These are phyloP conservation scores for Matsumyia berberina DNA, from an alignment of 2,888 invertebrate species.

Conservation along the genomic window DNA sequence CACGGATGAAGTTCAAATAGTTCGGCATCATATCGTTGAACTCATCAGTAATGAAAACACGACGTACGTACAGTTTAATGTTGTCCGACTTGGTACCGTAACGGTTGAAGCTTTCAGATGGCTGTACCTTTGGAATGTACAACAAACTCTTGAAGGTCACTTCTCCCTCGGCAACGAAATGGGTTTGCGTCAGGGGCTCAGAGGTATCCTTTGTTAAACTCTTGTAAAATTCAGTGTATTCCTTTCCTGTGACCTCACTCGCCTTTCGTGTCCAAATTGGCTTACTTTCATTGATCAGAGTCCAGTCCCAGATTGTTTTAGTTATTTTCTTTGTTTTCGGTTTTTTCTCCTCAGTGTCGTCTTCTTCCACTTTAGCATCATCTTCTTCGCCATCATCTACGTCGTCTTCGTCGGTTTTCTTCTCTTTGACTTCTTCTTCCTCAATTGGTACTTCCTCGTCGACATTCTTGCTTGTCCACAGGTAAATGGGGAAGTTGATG, in stretches of 20 bases:
- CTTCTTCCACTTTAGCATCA: conserved; percentile 88
- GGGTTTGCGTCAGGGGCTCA: conserved; percentile 92
- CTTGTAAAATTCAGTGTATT: conserved; percentile 98
- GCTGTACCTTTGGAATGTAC: conserved; percentile 96
- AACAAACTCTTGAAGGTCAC: conserved; percentile 98
- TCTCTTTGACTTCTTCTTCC: conserved; percentile 85
- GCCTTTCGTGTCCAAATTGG: conserved; percentile 99
- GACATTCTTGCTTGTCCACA: conserved; percentile 93
- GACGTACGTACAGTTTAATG: conserved; percentile 97
- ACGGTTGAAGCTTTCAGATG: conserved; percentile 96
- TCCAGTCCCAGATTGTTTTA: conserved; percentile 99
- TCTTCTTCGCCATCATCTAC: conserved; percentile 84
- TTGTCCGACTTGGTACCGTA: conserved; percentile 97
- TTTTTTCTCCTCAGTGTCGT: conserved; percentile 86
- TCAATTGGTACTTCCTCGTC: conserved; percentile 90
- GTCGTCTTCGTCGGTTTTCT: conserved; percentile 85
- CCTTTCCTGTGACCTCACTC: conserved; percentile 92
- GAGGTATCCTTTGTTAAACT: conserved; percentile 95
- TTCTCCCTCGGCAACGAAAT: conserved; percentile 99
- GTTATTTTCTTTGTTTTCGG: conserved; percentile 94
- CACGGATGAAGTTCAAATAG: conserved; percentile 97
- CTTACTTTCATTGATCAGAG: conserved; percentile 97
- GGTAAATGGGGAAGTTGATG: conserved; percentile 98
- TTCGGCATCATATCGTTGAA: conserved; percentile 99
- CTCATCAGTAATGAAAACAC: conserved; percentile 99